Evolutionary conservation across 2,888 invertebrate genomes (phyloP), one percentile per base, ranked within the genome.

Genomic region (Megaustenia siamemsis): DNA sequence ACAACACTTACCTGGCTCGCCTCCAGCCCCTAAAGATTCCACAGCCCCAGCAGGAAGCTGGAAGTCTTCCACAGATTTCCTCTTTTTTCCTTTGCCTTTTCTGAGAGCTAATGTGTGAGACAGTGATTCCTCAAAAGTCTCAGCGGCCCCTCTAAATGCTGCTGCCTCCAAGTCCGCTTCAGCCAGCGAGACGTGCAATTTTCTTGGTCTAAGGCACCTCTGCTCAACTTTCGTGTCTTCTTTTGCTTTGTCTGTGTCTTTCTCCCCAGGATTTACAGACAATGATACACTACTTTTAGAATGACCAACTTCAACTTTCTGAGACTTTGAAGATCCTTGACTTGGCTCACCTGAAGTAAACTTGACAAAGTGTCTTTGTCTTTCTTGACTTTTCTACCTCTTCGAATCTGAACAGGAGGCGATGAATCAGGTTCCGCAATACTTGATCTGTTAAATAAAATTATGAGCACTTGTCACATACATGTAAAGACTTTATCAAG

Each of bases 71-170:
- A n/a, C 35, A 35, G 32, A 35, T 45, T 85, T 85, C 45, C 81
- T 73, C 40, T 85, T 85, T 40, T 75, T 85, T 10, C 76, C 84
- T 75, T 80, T 84, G 8, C 66, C 81, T 45, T 85, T 85, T 21
- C 38, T 76, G 12, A 63, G 28, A 76, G 69, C 24, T 40, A 76
- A 21, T 1, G 63, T 35, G 21, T 66, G 45, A 76, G 76, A 15
- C 1, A 73, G 35, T 24, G 63, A 43, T 32, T 82, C 82, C 28
- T 85, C 85, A 53, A 75, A 32, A 69, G 56, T 43, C 15, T 75
- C 84, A 40, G 82, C 60, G 15, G 15, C 43, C 38, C 68, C 53
- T 76, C 66, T 75, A 32, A 75, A 75, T 66, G 85, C 68, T 75
- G 81, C 80, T 45, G 80, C 84, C 38, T 79, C 75, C 43, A 69